Percentiles rank a stretch among this genome's conserved stretches.
Conservation (phyloP, 2,113 vertebrate species). For the Callospermophilus lateralis region DNA sequence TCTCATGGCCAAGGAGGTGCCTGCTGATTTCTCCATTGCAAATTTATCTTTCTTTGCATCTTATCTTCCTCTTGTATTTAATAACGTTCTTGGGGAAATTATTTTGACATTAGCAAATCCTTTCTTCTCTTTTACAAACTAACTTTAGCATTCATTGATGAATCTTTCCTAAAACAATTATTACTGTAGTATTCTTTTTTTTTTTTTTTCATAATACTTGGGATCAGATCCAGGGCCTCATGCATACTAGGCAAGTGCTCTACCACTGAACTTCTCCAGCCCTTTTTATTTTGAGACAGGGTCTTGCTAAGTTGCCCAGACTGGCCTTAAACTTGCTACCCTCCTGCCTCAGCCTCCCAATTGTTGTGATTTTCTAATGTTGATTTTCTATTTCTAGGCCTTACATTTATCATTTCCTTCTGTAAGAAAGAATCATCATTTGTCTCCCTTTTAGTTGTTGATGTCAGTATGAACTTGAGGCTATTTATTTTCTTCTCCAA, state of each 20-base stretch:
- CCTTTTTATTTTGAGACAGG: too few species aligned
- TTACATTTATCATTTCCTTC: background rate
- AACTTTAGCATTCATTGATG: background rate
- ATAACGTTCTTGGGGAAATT: background rate
- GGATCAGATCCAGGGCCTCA: too few species aligned
- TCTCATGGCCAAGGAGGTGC: background rate
- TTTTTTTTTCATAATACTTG: too few species aligned
- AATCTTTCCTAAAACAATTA: background rate
- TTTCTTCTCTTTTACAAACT: background rate
- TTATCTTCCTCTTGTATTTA: background rate
- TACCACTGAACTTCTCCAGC: too few species aligned
- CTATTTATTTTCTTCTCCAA: too few species aligned
- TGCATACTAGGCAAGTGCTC: too few species aligned
- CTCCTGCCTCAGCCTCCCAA: background rate
- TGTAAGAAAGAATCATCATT: background rate
- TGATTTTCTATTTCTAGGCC: background rate
- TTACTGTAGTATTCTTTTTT: background rate
- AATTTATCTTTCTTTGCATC: background rate
- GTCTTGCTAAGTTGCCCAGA: too few species aligned
- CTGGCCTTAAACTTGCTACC: too few species aligned
- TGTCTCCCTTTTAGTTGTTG: background rate
- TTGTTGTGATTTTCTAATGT: background rate
- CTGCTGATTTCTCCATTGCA: background rate
- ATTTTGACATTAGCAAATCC: background rate
- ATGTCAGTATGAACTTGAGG: background rate